These are phyloP conservation scores for Lasioglossum lativentre DNA, from an alignment of 2,888 invertebrate species.

Conservation along the genomic window DNA sequence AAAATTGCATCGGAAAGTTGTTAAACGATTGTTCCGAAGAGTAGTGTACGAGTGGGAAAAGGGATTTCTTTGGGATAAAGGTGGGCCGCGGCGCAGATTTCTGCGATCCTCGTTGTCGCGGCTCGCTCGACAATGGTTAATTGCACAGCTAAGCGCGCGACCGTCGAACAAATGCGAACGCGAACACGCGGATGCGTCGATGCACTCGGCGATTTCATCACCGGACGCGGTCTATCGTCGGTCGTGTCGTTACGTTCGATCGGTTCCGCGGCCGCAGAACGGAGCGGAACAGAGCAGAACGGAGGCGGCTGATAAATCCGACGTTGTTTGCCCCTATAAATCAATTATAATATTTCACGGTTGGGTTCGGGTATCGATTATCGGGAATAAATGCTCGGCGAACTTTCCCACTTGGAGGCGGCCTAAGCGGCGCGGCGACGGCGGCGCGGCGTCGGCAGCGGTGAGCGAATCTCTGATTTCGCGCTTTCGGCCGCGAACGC, in stretches of 20 bases:
- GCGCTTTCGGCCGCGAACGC: background rate
- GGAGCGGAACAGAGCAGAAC: constrained; percentile 55
- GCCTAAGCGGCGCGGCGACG: constrained; percentile 25
- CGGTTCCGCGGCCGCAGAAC: constrained; percentile 64
- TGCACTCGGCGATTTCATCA: constrained; percentile 52
- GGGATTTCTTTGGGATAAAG: too few relatives aligned
- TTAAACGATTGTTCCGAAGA: too few relatives aligned
- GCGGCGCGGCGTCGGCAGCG: background rate
- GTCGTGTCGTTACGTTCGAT: constrained; percentile 71
- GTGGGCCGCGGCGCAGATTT: background rate
- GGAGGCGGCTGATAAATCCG: constrained; percentile 81
- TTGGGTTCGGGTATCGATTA: constrained; percentile 83
- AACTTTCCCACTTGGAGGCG: constrained; percentile 32
- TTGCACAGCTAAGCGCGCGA: constrained; percentile 63
- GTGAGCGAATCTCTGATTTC: constrained; percentile 10
- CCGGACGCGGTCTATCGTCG: constrained; percentile 69
- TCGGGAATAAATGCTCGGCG: constrained; percentile 76
- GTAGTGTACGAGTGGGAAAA: too few relatives aligned
- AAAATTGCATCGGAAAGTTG: too few relatives aligned
- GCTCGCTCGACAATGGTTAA: constrained; percentile 45
- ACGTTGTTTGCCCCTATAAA: constrained; percentile 79
- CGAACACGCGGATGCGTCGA: constrained; percentile 8
- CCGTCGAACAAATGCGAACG: constrained; percentile 57
- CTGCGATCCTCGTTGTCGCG: background rate
- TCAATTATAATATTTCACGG: constrained; percentile 85